Base-by-base conservation (phyloP, 2,113 vertebrate genomes). In the Equus quagga region DNA sequence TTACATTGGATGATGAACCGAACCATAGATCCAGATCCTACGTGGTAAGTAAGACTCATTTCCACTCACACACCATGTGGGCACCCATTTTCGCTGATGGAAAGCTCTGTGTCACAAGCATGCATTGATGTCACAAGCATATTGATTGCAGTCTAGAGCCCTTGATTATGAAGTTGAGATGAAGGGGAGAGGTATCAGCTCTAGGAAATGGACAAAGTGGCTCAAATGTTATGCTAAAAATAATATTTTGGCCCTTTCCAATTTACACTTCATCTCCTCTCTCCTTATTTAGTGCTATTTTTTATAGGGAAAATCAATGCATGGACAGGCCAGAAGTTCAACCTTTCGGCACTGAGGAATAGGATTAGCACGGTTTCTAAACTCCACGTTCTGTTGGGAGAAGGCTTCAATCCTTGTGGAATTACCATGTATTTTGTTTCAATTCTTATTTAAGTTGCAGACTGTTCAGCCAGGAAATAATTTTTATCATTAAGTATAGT, bases 371-470 rank as follows among this genome's bases (percentile, higher is more conserved):
- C 33, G 8, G 2, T 69, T 89, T 93, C 36, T 82, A 78, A 95
- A 92, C 86, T 89, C 14, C 33, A 10, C 73, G 10, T 17, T 80
- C 67, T 60, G 75, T 24, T 1, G 0, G 8, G 13, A 24, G 2
- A 14, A 58, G 21, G 19, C 6, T 83, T 79, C 17, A 14, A 44
- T 28, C n/a, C 19, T 82, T 73, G 24, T 69, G 41, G 14, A 62
- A 73, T 72, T 72, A 73, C 41, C 89, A 26, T 41, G 5, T 67
- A 24, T 56, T 93, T 56, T 87, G 8, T 51, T 75, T 56, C 36
- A 36, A 86, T 90, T 91, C 41, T 84, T 92, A 91, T 64, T 92
- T 72, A 86, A 33, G 26, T 76, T 72, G 75, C 2, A 44, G 33
- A 54, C 15, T 73, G 7, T 56, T 62, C 3, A 81, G 33, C 15